phyloP scores from a whole-genome alignment of 2,113 vertebrate species.

The Larimichthys crocea region DNA sequence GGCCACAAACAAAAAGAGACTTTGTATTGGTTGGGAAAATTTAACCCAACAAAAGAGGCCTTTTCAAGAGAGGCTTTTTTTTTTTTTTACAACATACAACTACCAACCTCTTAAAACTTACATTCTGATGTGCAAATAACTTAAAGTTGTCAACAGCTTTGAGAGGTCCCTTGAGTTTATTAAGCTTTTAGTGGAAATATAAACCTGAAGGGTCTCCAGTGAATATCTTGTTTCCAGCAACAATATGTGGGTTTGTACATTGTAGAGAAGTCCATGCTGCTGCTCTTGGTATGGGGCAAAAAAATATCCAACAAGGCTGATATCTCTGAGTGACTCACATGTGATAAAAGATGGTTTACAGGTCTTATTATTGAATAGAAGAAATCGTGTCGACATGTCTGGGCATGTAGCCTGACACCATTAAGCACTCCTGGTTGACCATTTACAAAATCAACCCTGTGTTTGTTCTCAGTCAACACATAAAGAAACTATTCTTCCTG shows the following conservation, averaged over 20 bases:
- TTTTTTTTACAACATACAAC: neutral
- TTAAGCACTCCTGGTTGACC: neutral
- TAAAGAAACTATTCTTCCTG: neutral
- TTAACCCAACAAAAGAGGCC: slow-evolving; percentile 28
- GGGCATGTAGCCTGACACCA: neutral
- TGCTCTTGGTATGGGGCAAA: neutral
- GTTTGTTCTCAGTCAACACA: neutral
- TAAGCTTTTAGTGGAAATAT: slow-evolving; percentile 42
- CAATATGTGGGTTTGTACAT: slow-evolving; percentile 16
- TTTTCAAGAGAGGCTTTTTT: slow-evolving; percentile 21
- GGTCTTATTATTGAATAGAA: neutral
- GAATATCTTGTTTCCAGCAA: slow-evolving; percentile 59
- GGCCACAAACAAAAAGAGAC: slow-evolving; percentile 16
- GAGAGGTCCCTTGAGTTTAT: slow-evolving; percentile 39
- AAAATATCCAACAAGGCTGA: neutral
- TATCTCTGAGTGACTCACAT: neutral
- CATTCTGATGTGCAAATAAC: slow-evolving; percentile 46
- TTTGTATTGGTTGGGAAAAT: slow-evolving; percentile 17
- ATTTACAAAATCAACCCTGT: neutral
- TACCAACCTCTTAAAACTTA: slow-evolving; percentile 23
- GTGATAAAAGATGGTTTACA: neutral
- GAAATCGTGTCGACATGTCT: neutral
- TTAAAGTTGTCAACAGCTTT: slow-evolving; percentile 46
- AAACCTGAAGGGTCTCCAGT: slow-evolving; percentile 47
- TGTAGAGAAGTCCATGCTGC: neutral